Base-by-base conservation (phyloP, 2,888 invertebrate genomes). In the Smittia sp. region DNA sequence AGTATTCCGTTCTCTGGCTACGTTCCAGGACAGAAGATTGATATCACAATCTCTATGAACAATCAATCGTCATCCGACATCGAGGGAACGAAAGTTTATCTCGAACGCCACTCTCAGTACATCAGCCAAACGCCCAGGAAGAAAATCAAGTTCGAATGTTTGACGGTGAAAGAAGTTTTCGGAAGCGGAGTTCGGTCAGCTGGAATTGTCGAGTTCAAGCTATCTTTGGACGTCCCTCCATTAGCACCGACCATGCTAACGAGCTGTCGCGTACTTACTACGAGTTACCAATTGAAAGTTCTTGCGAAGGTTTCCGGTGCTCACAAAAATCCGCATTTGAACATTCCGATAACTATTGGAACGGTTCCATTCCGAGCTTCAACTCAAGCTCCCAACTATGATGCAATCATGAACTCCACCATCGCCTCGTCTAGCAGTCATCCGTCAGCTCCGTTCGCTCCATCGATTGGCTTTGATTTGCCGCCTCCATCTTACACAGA, bases 261-360 rank as follows among this genome's bases (percentile, higher is more conserved):
- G 13, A 46, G 18, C 18, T 62, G 73, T 32, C 22, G 52, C 13
- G 32, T 73, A 1, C 11, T 73, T n/a, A 73, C 39, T 1, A 46
- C 52, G n/a, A 62, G 46, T n/a, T 73, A 73, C 65, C 65, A 73
- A 46, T 15, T 73, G 18, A 54, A 54, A 9, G 41, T 73, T 13
- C 24, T 65, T 13, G 73, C 73, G 15, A 63, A 73, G 65, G 65
- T 41, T n/a, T 46, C 46, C n/a, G 73, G 73, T 27, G 65, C 65
- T 9, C 73, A 73, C 22, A 39, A 52, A 11, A 73, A 52, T 52
- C 65, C 73, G 32, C 18, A 65, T 52, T 18, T 73, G 6, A 63
- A 24, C 41, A 63, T 73, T 73, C 73, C 73, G 46, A 46, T 73
- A 1, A 63, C 18, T n/a, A 73, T 73, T 13, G 73, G 73, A 11